These are phyloP conservation scores for Tragelaphus scriptus DNA, from an alignment of 2,113 vertebrate genomes.

Conservation along the genomic window DNA sequence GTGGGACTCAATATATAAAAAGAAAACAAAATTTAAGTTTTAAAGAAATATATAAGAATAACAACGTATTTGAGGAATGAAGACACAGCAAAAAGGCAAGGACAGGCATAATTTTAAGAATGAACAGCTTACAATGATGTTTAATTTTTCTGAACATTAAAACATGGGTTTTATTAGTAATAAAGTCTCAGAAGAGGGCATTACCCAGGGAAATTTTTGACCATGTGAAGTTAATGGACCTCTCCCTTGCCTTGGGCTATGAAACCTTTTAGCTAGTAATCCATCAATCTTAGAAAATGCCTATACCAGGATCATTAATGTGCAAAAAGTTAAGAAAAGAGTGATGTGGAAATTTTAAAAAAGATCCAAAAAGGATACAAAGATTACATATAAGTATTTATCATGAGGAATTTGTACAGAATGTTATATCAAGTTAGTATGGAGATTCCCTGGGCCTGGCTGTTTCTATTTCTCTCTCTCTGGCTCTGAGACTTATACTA, in stretches of 20 bases:
- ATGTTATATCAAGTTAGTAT: background rate
- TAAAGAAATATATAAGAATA: conserved; percentile 27
- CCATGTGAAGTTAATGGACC: conserved; percentile 68
- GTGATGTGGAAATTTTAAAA: conserved; percentile 7
- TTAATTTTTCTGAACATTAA: conserved; percentile 72
- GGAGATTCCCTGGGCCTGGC: background rate
- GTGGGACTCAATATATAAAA: background rate
- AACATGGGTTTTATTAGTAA: conserved; percentile 66
- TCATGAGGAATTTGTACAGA: background rate
- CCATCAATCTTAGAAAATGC: conserved; percentile 62
- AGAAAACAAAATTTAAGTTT: conserved; percentile 31
- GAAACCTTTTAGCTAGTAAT: conserved; percentile 50
- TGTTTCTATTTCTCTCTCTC: background rate
- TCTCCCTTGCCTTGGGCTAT: conserved; percentile 60
- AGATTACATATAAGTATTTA: conserved; percentile 41
- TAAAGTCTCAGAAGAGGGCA: conserved; percentile 66
- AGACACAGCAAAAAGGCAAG: conserved; percentile 55
- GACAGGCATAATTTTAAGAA: conserved; percentile 58
- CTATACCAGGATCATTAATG: conserved; percentile 42
- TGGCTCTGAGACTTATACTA: background rate
- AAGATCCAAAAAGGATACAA: conserved; percentile 30
- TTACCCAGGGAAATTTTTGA: conserved; percentile 64
- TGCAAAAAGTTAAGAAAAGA: conserved; percentile 43
- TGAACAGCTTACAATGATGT: conserved; percentile 52
- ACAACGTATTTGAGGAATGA: conserved; percentile 24